phyloP scores from a whole-genome alignment of 2,888 invertebrate species.

The Myopa tessellatipennis region DNA sequence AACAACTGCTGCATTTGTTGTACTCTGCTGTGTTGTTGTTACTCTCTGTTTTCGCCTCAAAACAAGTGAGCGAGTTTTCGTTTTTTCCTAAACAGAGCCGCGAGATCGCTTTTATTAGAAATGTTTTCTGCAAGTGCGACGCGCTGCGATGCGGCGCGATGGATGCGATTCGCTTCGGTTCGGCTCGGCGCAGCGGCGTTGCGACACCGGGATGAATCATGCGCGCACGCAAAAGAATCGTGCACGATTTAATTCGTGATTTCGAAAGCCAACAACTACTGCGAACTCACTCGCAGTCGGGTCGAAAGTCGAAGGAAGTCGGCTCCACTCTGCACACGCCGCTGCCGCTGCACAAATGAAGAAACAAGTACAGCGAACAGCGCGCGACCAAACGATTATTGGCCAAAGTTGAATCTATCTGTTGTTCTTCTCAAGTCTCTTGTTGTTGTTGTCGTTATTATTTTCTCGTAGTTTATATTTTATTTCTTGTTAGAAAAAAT shows the following conservation, averaged over 20 bases:
- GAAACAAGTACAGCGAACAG: neutral
- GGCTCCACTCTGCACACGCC: neutral
- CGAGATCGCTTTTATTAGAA: slow-evolving; percentile 1
- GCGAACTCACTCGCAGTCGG: neutral
- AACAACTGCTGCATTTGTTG: too few relatives aligned
- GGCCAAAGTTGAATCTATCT: slow-evolving; percentile 21
- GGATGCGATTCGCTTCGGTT: neutral
- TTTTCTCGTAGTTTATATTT: too few relatives aligned
- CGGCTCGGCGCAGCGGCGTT: neutral
- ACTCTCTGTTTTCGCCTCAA: neutral
- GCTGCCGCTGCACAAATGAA: neutral
- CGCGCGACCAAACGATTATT: slow-evolving; percentile 24
- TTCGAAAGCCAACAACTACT: slow-evolving; percentile 40
- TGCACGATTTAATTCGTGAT: slow-evolving; percentile 68
- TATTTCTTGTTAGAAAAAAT: too few relatives aligned
- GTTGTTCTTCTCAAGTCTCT: slow-evolving; percentile 30
- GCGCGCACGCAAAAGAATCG: slow-evolving; percentile 68
- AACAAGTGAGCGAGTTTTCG: too few relatives aligned
- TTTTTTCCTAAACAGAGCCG: neutral
- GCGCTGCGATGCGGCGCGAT: neutral
- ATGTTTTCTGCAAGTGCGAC: neutral
- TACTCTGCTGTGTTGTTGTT: slow-evolving; percentile 3
- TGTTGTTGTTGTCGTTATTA: too few relatives aligned
- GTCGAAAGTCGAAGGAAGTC: neutral
- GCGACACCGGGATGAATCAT: slow-evolving; percentile 62